Base-by-base conservation (phyloP, 2,888 invertebrate genomes). In the Eupithecia centaureata region DNA sequence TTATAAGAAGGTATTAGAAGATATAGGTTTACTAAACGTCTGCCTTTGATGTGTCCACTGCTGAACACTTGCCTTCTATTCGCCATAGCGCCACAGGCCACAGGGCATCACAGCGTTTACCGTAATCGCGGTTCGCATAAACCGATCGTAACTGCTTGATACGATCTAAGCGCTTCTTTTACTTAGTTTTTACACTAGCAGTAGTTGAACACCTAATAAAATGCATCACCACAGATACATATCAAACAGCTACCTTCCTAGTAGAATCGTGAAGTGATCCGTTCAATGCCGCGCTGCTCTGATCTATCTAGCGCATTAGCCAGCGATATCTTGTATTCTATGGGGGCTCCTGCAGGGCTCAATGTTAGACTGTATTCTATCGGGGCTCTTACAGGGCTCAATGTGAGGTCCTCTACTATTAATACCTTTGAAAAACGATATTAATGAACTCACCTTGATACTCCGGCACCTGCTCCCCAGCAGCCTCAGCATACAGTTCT, bases 401-500 rank as follows among this genome's bases (percentile, higher is more conserved):
- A 47, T 47, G 0, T 47, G 2, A 10, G 2, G 12, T 47, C 18
- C 22, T 3, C 10, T 22, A 3, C 10, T 47, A 47, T 47, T 12
- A 47, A 47, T 4, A 18, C 18, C 7, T 12, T 47, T 22, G 22
- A 22, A 12, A 22, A 22, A 12, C 10, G 5, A 52, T 1, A 42
- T 27, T 38, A 25, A 13, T 7, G 13, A 15, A 18, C 15, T 22
- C 76, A 92, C 94, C 92, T 87, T 93, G 92, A 67, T 92, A 92
- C 70, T 93, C 91, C 0, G 91, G 91, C 89, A 94, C 93, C 88
- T 95, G 86, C 84, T 95, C 89, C 77, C 94, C 87, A 78, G 93
- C 87, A 73, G 95, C 95, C 86, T 95, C 95, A 7, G 95, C 95
- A 63, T 94, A 94, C 61, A 95, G 93, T 77, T 95, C 95, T 58